Evolutionary conservation across 2,888 invertebrate species (phyloP), one percentile per base, ranked within the genome.

Genomic region (Cephus rjabovi): DNA sequence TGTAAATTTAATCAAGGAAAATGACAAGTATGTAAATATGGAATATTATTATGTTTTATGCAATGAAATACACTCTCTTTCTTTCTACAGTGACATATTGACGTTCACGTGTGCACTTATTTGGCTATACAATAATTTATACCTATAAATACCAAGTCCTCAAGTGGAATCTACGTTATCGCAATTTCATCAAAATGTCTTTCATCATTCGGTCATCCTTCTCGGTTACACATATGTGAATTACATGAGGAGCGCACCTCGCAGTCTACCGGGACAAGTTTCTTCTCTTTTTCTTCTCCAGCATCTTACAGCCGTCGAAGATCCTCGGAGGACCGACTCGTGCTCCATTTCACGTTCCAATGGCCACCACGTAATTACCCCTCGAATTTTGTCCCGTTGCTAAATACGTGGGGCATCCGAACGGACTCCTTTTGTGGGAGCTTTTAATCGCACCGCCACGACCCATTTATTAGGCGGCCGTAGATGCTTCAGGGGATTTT

Each of bases 1-100:
- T 40, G 15, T 40, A 15, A 40, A 15, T 15, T 15, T 40, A 40
- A 40, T 40, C 15, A 40, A 40, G 15, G 15, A 6, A 23, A 40
- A 40, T 40, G 15, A 23, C 40, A 15, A 15, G 6, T 23, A 40
- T 40, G 15, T 40, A 40, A 23, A 40, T 40, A 40, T 15, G 23
- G 1, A 40, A 40, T 40, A 23, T 40, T 12, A 31, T 70, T 35
- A 31, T 70, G n/a, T 70, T 70, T 11, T 15, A 23, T 31, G 33
- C 12, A 71, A 31, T 11, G 31, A 33, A 33, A 33, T 33, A 33
- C 33, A 33, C 33, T 33, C 31, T 34, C 69, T 34, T 75, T 73
- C 75, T 40, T n/a, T 78, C 68, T 79, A 77, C 74, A 75, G 75
- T 12, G 34, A 81, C 74, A 76, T 75, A 69, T 81, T 76, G 71